These are phyloP conservation scores for Drosophila tani DNA, from an alignment of 1,140 invertebrate genomes.

Conservation along the genomic window DNA sequence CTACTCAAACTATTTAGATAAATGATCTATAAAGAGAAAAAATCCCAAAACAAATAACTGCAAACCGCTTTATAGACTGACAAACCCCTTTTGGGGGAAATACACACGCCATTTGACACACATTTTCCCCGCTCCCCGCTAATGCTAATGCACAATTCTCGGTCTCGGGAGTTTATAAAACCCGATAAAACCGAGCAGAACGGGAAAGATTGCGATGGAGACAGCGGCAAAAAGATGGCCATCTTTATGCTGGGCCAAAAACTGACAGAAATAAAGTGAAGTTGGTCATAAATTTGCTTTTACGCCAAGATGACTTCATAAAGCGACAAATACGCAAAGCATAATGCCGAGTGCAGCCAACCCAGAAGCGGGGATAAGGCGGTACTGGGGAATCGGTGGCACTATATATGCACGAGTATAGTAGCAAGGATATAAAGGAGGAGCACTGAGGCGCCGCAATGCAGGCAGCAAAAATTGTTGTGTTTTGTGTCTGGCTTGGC, in stretches of 20 bases:
- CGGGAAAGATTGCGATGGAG: conserved; percentile 19
- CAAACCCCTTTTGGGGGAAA: conserved; percentile 7
- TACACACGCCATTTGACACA: conserved; percentile 37
- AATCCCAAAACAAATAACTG: conserved; percentile 10
- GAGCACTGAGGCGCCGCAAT: conserved; percentile 58
- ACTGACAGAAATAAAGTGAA: conserved; percentile 81
- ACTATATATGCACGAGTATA: conserved; percentile 2
- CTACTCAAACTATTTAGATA: conserved; percentile 1
- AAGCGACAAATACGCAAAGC: conserved; percentile 81
- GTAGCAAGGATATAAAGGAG: conserved; percentile 9
- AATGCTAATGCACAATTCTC: conserved; percentile 53
- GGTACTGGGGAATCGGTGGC: conserved; percentile 2
- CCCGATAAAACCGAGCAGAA: conserved; percentile 38
- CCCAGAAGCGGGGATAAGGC: conserved; percentile 36
- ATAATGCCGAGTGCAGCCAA: conserved; percentile 76
- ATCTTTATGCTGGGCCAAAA: conserved; percentile 72
- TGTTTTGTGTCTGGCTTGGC: conserved; percentile 76
- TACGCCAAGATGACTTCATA: conserved; percentile 83
- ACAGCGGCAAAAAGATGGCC: conserved; percentile 52
- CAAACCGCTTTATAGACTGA: conserved; percentile 26
- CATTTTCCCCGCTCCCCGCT: conserved; percentile 1
- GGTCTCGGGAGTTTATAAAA: conserved; percentile 38
- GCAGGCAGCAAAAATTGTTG: conserved; percentile 72
- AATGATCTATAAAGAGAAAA: conserved; percentile 1
- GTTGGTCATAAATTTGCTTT: conserved; percentile 83